Evolutionary conservation across 2,888 invertebrate genomes (phyloP).

Genomic region (Frankliniella fusca): DNA sequence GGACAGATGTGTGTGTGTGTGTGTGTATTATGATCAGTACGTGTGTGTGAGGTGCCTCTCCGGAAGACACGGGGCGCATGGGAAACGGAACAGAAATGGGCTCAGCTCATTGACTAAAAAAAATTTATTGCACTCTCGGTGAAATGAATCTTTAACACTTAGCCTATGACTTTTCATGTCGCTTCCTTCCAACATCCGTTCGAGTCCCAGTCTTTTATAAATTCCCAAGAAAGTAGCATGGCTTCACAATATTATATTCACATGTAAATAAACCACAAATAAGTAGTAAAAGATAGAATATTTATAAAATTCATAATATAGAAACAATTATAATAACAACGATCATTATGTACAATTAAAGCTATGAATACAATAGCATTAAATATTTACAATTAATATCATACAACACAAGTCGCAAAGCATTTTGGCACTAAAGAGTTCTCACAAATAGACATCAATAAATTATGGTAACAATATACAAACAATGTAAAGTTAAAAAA

Average conservation of each 20-base stretch:
- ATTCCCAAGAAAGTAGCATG: background rate
- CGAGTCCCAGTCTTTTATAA: background rate
- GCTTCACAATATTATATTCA: slow-evolving; percentile 7
- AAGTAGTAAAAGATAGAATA: slow-evolving; percentile 23
- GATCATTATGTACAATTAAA: background rate
- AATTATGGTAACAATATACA: slow-evolving; percentile 19
- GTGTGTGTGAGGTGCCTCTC: too few relatives aligned
- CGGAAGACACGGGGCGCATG: background rate
- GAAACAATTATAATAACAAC: slow-evolving; percentile 11
- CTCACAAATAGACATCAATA: slow-evolving; percentile 7
- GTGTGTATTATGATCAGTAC: too few relatives aligned
- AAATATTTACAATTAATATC: slow-evolving; percentile 23
- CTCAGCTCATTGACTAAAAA: background rate
- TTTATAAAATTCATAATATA: slow-evolving; percentile 17
- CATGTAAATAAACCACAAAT: slow-evolving; percentile 14
- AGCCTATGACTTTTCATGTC: background rate
- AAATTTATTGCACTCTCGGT: slow-evolving; percentile 19
- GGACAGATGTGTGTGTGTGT: too few relatives aligned
- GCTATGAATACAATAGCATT: slow-evolving; percentile 14
- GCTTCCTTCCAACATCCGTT: background rate
- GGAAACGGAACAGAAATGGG: background rate
- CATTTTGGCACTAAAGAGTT: slow-evolving; percentile 17
- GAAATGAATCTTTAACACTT: background rate
- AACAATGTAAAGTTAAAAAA: background rate
- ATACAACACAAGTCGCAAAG: background rate